Evolutionary conservation across 2,797 vertebrate genomes (phyloP).

Genomic region (Orientallactaga sibirica): DNA sequence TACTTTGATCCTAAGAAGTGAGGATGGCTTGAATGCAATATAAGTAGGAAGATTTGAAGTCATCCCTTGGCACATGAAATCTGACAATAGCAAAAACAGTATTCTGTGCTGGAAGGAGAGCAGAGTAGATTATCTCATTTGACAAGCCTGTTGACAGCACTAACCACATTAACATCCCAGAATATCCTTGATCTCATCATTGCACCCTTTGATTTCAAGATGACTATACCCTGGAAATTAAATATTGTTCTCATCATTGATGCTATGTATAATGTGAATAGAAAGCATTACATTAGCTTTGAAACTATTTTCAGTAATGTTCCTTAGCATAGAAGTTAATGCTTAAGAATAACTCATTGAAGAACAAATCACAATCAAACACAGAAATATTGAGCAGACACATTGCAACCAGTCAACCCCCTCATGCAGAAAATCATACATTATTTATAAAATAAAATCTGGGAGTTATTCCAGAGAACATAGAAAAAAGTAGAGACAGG

Average conservation of each 20-base stretch:
- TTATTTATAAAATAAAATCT: slow-evolving; percentile 87
- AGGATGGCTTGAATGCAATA: slow-evolving; percentile 22
- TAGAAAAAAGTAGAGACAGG: slow-evolving; percentile 77
- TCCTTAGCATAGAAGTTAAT: slow-evolving; percentile 72
- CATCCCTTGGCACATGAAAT: slow-evolving; percentile 70
- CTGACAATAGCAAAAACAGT: slow-evolving; percentile 67
- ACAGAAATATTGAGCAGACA: slow-evolving; percentile 80
- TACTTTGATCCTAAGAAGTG: slow-evolving; percentile 54
- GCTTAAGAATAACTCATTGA: slow-evolving; percentile 71
- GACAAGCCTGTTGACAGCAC: slow-evolving; percentile 83
- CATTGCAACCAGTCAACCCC: slow-evolving; percentile 80
- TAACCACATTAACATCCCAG: slow-evolving; percentile 75
- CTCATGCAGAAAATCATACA: slow-evolving; percentile 81
- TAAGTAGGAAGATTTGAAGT: slow-evolving; percentile 47
- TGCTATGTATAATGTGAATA: slow-evolving; percentile 72
- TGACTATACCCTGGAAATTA: slow-evolving; percentile 80
- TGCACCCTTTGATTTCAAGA: slow-evolving; percentile 80
- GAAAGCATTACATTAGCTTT: slow-evolving; percentile 67
- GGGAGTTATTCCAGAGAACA: slow-evolving; percentile 86
- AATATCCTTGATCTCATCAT: slow-evolving; percentile 82
- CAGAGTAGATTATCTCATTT: slow-evolving; percentile 79
- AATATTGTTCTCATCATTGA: slow-evolving; percentile 75
- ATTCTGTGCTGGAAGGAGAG: slow-evolving; percentile 58
- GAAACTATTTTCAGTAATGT: slow-evolving; percentile 65
- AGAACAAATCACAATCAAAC: slow-evolving; percentile 82